phyloP scores from a whole-genome alignment of 2,113 vertebrate genomes.

The Stegastes partitus region DNA sequence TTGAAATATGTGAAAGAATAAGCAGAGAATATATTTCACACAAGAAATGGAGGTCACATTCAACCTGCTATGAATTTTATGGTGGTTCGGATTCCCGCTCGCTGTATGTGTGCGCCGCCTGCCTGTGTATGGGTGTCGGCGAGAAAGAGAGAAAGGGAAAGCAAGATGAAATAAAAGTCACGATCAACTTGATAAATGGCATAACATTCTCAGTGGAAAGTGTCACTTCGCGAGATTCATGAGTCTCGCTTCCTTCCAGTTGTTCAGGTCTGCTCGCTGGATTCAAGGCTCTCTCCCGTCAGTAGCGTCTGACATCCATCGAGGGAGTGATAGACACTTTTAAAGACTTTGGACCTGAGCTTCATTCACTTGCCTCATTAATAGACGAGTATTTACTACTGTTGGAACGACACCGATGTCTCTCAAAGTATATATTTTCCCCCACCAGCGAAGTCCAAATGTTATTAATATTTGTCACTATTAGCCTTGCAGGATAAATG shows the following conservation, averaged over 20 bases:
- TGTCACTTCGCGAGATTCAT: constrained; percentile 59
- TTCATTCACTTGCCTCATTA: constrained; percentile 13
- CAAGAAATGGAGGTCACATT: constrained; percentile 70
- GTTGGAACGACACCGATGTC: not conserved
- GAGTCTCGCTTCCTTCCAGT: constrained; percentile 30
- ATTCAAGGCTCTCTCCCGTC: constrained; percentile 49
- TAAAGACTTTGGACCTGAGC: constrained; percentile 20
- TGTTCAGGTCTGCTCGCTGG: constrained; percentile 39
- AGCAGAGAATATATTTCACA: constrained; percentile 67
- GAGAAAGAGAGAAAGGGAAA: constrained; percentile 21
- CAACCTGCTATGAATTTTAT: constrained; percentile 73
- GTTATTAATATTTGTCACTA: not conserved
- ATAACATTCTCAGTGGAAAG: constrained; percentile 49
- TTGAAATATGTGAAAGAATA: constrained; percentile 73
- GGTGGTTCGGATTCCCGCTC: constrained; percentile 44
- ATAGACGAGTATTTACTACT: not conserved
- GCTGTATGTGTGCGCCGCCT: not conserved
- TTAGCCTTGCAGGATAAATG: constrained; percentile 1
- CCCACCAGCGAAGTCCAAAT: not conserved
- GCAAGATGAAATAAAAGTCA: constrained; percentile 69
- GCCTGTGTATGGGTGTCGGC: constrained; percentile 19
- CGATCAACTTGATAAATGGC: constrained; percentile 68
- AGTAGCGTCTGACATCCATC: constrained; percentile 11
- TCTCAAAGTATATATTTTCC: not conserved
- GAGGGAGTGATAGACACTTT: constrained; percentile 2